Base-by-base conservation (phyloP, 2,888 invertebrate species). In the Cryptocheilus praepositus region DNA sequence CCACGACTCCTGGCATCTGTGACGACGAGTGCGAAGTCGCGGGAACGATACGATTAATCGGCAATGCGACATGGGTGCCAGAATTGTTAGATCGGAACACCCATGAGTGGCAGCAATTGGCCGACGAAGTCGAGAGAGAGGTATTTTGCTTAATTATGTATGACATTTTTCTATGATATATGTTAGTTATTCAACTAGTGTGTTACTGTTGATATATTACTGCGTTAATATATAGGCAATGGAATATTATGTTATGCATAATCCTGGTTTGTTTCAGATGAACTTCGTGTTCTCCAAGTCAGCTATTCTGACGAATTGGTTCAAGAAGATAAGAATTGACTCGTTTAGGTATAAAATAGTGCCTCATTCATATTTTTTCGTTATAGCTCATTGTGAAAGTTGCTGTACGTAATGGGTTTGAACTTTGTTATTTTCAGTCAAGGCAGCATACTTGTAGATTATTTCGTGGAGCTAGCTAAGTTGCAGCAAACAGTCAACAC, bases 381-480 rank as follows among this genome's bases (percentile, higher is more conserved):
- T 16, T 3, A 5, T 0, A 5, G 16, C 49, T 49, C 52, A 22
- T n/a, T 49, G 15, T 52, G 22, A 3, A 21, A 52, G 21, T 19
- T 21, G 8, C 22, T 21, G 22, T 3, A 0, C 11, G 11, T 21
- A 46, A 57, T 49, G 16, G 21, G 21, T 56, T 44, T 55, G 21
- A 25, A n/a, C 13, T 3, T 55, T 44, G 13, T 44, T 15, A 36
- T 44, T 86, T 89, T 69, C 84, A 96, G 94, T 84, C 92, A 94
- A 86, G 96, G 96, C 64, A 96, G 96, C 78, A 94, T 97, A 55
- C 90, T 97, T 16, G 96, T 96, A 15, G 97, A 97, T 87, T 97
- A 95, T 85, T 93, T 95, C 77, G 94, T 97, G 16, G 95, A 96
- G 89, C 88, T 97, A 67, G 93, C 93, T 75, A 94, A 96, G 78